phyloP scores from a whole-genome alignment of 2,797 vertebrate species.

The Astyanax mexicanus region DNA sequence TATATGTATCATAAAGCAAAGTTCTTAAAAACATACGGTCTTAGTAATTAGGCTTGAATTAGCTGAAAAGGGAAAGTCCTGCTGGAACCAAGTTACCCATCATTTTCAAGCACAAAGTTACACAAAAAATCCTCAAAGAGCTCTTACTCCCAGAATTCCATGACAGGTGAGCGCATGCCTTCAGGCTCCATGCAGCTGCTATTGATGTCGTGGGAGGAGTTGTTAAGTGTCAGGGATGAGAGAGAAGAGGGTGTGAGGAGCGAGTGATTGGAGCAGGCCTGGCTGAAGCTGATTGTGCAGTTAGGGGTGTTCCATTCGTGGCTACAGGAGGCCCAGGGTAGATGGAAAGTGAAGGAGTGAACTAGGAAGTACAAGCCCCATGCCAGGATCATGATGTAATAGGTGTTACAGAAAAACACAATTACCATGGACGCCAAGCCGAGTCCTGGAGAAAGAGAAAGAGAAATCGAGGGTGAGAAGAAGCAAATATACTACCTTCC shows the following conservation, averaged over 20 bases:
- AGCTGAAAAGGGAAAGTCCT: too few species aligned
- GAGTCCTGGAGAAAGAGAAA: slow-evolving; percentile 72
- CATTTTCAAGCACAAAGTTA: too few species aligned
- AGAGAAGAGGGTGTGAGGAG: slow-evolving; percentile 51
- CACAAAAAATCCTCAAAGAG: slow-evolving; percentile 1
- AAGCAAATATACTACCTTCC: too few species aligned
- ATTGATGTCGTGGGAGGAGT: slow-evolving; percentile 68
- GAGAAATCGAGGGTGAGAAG: neutral
- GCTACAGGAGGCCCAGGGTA: slow-evolving; percentile 86
- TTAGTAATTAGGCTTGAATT: too few species aligned
- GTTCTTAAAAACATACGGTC: too few species aligned
- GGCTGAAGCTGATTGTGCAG: slow-evolving; percentile 83
- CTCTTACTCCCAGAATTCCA: slow-evolving; percentile 89
- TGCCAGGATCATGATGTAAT: slow-evolving; percentile 88
- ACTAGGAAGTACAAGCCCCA: slow-evolving; percentile 87
- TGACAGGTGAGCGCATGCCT: slow-evolving; percentile 82
- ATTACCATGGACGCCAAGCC: slow-evolving; percentile 88
- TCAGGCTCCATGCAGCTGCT: slow-evolving; percentile 75
- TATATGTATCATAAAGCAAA: too few species aligned
- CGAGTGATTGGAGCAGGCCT: slow-evolving; percentile 75
- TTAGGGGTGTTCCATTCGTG: slow-evolving; percentile 85
- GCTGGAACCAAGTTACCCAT: too few species aligned
- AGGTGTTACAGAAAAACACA: slow-evolving; percentile 89
- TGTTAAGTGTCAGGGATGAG: slow-evolving; percentile 59
- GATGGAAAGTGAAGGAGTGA: slow-evolving; percentile 83